Base-by-base conservation (phyloP, 2,797 vertebrate genomes). In the Vespertilio murinus region DNA sequence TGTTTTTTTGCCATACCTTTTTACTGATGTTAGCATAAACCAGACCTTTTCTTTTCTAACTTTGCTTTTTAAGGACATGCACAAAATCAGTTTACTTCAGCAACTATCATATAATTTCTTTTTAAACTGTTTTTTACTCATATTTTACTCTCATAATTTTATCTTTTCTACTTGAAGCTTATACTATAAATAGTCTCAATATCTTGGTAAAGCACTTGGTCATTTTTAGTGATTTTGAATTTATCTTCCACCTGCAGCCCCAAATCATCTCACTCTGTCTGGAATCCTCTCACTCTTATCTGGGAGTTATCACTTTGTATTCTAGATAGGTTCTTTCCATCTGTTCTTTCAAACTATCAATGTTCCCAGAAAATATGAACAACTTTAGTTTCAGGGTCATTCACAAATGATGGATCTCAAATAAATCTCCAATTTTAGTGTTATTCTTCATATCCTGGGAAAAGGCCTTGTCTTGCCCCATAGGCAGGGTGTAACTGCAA, bases 11-110 rank as follows among this genome's bases (percentile, higher is more conserved):
- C 87, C 77, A 84, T 38, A 61, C 1, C 9, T 1, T 84, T 70
- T 95, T 89, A 95, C 42, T 95, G 80, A 97, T 93, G 64, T 65
- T 85, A n/a, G 47, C 69, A 85, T 16, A 54, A 67, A 64, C 38
- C 79, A 56, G 25, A 84, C 23, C 38, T 90, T 93, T 94, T 70
- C 13, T 28, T 94, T 38, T 80, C 71, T 78, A 89, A 87, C 30
- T 96, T 82, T 81, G 73, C 52, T 90, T 94, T 86, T 74, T 80
- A 94, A 92, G 83, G 49, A 33, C 54, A 73, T 61, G 70, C 90
- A 88, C 69, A 86, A 90, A 84, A 33, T 40, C 16, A 33, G 3
- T 20, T 88, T 70, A 67, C 75, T 85, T 94, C 16, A 91, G 2
- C 33, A 88, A 28, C 17, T 78, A 56, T 56, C 10, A 40, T 20